Evolutionary conservation across 2,113 vertebrate species (phyloP).

Genomic region (Cyphomyrus plagiostoma): DNA sequence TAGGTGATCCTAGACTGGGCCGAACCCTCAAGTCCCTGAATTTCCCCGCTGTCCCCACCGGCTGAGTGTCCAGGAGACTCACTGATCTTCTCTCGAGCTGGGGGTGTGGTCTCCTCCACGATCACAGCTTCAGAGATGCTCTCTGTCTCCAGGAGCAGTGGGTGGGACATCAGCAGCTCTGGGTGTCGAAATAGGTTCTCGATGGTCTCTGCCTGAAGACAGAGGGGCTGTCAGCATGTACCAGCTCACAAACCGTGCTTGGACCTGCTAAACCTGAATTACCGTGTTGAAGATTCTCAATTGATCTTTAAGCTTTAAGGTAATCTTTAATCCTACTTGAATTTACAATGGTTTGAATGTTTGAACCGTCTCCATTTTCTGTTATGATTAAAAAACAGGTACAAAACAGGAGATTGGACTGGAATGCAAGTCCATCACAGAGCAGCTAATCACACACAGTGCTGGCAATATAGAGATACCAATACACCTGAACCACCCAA

Average conservation of each 20-base stretch:
- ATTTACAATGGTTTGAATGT: not conserved
- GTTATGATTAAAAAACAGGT: not conserved
- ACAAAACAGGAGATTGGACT: not conserved
- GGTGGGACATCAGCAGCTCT: slow-evolving; percentile 61
- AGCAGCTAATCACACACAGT: not conserved
- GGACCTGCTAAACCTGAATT: not conserved
- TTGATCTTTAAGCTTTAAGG: not conserved
- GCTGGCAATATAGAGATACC: not conserved
- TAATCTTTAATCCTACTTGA: not conserved
- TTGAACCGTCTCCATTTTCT: not conserved
- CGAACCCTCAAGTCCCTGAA: not conserved
- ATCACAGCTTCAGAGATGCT: slow-evolving; percentile 72
- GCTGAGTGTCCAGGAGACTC: slow-evolving; percentile 37
- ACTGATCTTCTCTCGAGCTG: slow-evolving; percentile 36
- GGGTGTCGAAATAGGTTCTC: slow-evolving; percentile 73
- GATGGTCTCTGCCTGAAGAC: slow-evolving; percentile 72
- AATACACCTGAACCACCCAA: not conserved
- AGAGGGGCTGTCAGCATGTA: not conserved
- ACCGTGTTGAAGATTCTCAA: not conserved
- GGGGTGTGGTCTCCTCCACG: slow-evolving; percentile 49
- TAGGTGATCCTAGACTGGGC: slow-evolving; percentile 69
- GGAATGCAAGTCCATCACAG: not conserved
- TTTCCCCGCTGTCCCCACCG: slow-evolving; percentile 29
- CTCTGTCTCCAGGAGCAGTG: slow-evolving; percentile 74
- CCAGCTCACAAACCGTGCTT: not conserved